Evolutionary conservation across 2,113 vertebrate species (phyloP).

Genomic region (Neogobius melanostomus): DNA sequence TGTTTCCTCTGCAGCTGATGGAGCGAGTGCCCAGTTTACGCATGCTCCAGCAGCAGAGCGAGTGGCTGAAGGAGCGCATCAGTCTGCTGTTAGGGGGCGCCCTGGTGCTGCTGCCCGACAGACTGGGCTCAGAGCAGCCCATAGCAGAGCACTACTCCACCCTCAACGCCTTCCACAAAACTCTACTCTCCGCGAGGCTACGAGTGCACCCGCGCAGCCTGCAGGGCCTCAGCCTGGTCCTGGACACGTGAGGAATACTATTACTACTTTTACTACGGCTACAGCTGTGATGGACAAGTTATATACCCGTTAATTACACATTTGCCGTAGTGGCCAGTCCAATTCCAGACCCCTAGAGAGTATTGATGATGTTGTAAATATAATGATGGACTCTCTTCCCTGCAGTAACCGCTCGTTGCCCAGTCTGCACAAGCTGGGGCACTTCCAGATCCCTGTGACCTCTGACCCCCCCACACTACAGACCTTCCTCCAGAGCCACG

Average conservation of each 20-base stretch:
- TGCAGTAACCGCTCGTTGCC: conserved; percentile 83
- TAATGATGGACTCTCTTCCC: background rate
- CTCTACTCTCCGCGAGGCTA: conserved; percentile 69
- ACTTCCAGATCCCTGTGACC: conserved; percentile 84
- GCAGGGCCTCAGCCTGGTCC: conserved; percentile 84
- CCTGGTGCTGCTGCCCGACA: conserved; percentile 83
- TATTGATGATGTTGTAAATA: no score
- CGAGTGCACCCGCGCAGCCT: conserved; percentile 87
- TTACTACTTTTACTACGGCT: background rate
- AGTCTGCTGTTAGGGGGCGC: conserved; percentile 87
- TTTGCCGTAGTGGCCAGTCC: no score
- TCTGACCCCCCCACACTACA: conserved; percentile 83
- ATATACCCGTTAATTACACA: background rate
- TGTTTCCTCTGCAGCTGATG: conserved; percentile 78
- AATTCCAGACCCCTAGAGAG: no score
- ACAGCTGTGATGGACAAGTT: background rate
- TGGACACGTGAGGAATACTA: conserved; percentile 79
- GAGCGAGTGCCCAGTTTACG: conserved; percentile 84
- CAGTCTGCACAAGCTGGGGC: conserved; percentile 86
- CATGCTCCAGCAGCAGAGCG: conserved; percentile 81
- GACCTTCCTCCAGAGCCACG: conserved; percentile 85
- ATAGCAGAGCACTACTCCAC: conserved; percentile 85
- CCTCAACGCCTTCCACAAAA: conserved; percentile 82
- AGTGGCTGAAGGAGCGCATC: conserved; percentile 86
- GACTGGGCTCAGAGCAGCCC: conserved; percentile 80